Evolutionary conservation across 2,113 vertebrate species (phyloP), one percentile per base, ranked within the genome.

Genomic region (Australoheros scitulus): DNA sequence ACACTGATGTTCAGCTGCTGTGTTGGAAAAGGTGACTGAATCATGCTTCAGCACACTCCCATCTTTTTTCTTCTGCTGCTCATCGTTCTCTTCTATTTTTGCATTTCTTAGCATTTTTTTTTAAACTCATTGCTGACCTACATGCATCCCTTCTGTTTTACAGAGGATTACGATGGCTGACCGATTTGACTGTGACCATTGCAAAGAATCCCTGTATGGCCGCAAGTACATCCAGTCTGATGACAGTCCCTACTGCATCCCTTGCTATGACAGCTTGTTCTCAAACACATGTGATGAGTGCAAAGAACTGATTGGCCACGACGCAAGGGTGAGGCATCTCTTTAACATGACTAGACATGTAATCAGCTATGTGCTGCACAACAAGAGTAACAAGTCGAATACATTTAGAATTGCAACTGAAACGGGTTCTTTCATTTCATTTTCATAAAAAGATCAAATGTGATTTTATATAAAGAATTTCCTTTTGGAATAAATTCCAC

Each of bases 161-260:
- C 86, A 93, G 93, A 74, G 65, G 36, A 15, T 61, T 89, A 97
- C 91, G 76, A 99, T 99, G 98, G 97, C 97, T 0, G 98, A 99
- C 89, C 95, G 96, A 29, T 99, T 99, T 5, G 97, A 99, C 93
- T 99, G 98, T 58, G 96, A 96, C 90, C 97, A 97, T 94, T 99
- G 98, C 93, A 98, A 97, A 81, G 98, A 99, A 94, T 98, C 98
- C 84, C 85, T 99, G 77, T 99, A 99, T 0, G 98, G 98, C 43
- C 97, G 98, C 90, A 99, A 99, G 94, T 99, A 99, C 95, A 99
- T 99, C 95, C 98, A 99, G 94, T 94, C 96, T 0, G 97, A 99
- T 61, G 96, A 97, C 0, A 97, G 96, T 26, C 98, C 98, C 0
- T 98, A 99, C 96, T 99, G 98, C 85, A 98, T 99, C 90, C 98